Conservation (phyloP, 1,140 invertebrate genomes). For the Chelonus insularis region DNA sequence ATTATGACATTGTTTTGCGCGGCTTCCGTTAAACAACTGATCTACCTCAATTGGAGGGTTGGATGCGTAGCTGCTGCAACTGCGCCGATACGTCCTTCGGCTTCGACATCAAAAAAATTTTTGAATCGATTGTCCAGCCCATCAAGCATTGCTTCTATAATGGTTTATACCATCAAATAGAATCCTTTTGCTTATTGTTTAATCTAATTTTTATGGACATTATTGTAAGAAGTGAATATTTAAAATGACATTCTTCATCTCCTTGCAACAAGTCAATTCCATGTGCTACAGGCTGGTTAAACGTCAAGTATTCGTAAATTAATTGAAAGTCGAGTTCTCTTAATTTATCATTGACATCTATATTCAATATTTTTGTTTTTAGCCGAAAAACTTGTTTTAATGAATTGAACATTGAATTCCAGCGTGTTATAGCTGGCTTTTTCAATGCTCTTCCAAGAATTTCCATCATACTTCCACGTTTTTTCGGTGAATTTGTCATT, state of each 20-base stretch:
- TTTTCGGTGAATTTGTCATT: conserved; percentile 28
- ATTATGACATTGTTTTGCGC: conserved; percentile 16
- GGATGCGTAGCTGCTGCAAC: conserved; percentile 20
- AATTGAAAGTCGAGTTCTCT: background rate
- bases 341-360: background rate
- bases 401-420: conserved; percentile 36
- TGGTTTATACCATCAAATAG: background rate
- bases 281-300: conserved; percentile 15
- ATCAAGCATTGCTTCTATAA: background rate
- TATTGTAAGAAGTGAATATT: conserved; percentile 20
- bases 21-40: background rate
- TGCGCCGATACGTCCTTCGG: conserved; percentile 6
- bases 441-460: conserved; percentile 24
- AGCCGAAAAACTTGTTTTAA: conserved; percentile 7
- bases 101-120: conserved; percentile 19
- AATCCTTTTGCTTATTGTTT: background rate
- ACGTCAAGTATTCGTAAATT: conserved; percentile 14
- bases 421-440: conserved; percentile 29
- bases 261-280: conserved; percentile 27
- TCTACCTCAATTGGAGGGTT: conserved; percentile 8
- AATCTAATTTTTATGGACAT: conserved; percentile 11
- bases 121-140: conserved; percentile 12
- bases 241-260: conserved; percentile 5
- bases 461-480: conserved; percentile 25
- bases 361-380: conserved; percentile 5